Evolutionary conservation across 2,113 vertebrate genomes (phyloP), one percentile per base, ranked within the genome.

Genomic region (Odocoileus hemionus): DNA sequence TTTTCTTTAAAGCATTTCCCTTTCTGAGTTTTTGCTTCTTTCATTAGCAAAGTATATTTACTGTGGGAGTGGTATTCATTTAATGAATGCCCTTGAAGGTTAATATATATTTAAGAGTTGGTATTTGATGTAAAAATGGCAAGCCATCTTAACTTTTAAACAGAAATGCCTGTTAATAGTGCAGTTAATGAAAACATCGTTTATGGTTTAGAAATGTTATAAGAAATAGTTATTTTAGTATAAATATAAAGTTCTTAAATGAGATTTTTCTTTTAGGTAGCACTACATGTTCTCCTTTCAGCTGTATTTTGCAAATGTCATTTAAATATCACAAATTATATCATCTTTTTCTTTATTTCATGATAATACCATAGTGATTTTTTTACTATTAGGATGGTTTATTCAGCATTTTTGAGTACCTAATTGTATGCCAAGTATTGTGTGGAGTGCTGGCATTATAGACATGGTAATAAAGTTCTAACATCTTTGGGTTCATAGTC

Each of bases 1-100:
- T 97, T 97, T 97, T 91, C 28, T 94, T 95, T 80, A 85, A 97
- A 94, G 45, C 26, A 91, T 91, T 95, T 96, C 14, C 7, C 33
- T 97, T 86, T 91, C 60, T 86, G 39, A 94, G 61, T 91, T 88
- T 96, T 36, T 58, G 10, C 54, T 82, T 67, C 74, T 97, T 45
- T 90, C 50, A 58, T 90, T 92, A 96, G 57, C 61, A 88, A 93
- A 93, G 55, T 91, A 26, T 87, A 76, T 86, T 91, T 96, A 60
- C 9, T 64, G 9, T 91, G 39, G 74, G 14, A 93, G 1, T 94
- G 28, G 64, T 60, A 84, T 91, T 96, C 95, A 50, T 97, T 96
- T 94, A 89, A 97, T 79, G 16, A 94, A 83, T 88, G 8, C n/a
- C 26, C 23, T 92, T 95, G 76, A 94, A 94, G 43, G 39, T 39